These are phyloP conservation scores for Rhopilema esculentum DNA, from an alignment of 30 jellyfish, hydroid and myxozoan species.

Conservation along the genomic window DNA sequence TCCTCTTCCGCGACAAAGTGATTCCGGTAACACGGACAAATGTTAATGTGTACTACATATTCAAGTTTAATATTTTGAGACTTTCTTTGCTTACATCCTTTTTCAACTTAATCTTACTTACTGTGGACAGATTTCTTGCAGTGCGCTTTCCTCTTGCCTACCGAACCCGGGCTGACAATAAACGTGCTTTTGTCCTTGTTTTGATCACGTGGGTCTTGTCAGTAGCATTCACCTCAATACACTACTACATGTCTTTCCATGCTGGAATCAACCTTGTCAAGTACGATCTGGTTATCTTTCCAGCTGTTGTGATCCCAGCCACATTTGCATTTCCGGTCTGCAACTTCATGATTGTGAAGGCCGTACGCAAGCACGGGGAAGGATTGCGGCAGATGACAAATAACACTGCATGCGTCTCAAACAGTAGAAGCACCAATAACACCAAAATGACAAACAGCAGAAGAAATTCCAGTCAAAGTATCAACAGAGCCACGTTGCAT, in stretches of 20 bases:
- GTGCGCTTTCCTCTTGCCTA: conserved; percentile 48
- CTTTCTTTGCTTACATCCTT: conserved; percentile 53
- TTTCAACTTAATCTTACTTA: conserved; percentile 46
- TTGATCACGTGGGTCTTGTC: conserved; percentile 47
- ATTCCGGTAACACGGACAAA: neutral
- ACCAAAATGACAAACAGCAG: neutral
- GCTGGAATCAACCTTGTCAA: neutral
- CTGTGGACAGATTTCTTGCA: conserved; percentile 62
- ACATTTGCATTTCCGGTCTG: conserved; percentile 11
- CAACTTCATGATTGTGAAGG: neutral
- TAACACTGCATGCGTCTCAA: neutral
- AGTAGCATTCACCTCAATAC: neutral
- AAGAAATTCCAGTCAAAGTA: neutral
- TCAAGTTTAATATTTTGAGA: conserved; percentile 30
- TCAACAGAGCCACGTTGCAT: conserved; percentile 29
- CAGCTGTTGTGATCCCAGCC: conserved; percentile 38
- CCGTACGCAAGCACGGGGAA: conserved; percentile 15
- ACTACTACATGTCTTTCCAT: neutral
- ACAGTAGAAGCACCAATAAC: conserved; percentile 5
- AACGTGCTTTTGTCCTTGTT: conserved; percentile 9
- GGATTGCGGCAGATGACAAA: conserved; percentile 1
- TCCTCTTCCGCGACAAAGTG: neutral
- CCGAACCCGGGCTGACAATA: conserved; percentile 8
- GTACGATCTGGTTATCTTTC: conserved; percentile 24
- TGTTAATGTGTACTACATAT: neutral